A percentile compares a stretch with the other conserved stretches of the same genome.
Evolutionary conservation across 1,140 invertebrate species (phyloP).

Genomic region (Cyphomyrmex costatus): DNA sequence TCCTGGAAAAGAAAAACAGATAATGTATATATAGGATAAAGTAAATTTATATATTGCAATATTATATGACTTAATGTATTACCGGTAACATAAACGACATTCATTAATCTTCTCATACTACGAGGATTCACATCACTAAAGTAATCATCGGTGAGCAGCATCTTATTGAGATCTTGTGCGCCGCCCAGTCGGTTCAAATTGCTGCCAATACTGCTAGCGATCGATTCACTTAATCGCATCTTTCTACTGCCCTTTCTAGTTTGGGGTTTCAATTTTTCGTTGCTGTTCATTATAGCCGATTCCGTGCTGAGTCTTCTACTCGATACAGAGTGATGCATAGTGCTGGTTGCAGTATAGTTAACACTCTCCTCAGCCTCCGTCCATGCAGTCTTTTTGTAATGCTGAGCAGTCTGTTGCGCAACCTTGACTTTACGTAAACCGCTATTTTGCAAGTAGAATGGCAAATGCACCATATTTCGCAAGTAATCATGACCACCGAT

Average conservation of each 20-base stretch:
- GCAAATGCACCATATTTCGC: constrained; percentile 98
- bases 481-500: constrained; percentile 97
- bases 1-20: constrained; percentile 87
- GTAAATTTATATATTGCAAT: neutral
- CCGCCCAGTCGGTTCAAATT: constrained; percentile 92
- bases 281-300: constrained; percentile 92
- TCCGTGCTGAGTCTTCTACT: constrained; percentile 92
- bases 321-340: constrained; percentile 88
- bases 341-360: constrained; percentile 83
- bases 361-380: constrained; percentile 87
- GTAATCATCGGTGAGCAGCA: constrained; percentile 97
- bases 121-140: constrained; percentile 99
- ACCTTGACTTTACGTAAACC: constrained; percentile 95
- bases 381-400: constrained; percentile 82
- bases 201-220: constrained; percentile 95
- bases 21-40: neutral
- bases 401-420: constrained; percentile 92
- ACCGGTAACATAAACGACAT: constrained; percentile 98
- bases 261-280: constrained; percentile 89
- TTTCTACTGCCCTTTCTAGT: constrained; percentile 89
- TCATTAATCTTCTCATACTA: constrained; percentile 98
- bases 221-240: constrained; percentile 93
- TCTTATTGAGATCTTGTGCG: constrained; percentile 93
- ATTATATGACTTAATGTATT: constrained; percentile 44
- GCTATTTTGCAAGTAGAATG: constrained; percentile 99